Evolutionary conservation across 2,888 invertebrate genomes (phyloP), one percentile per base, ranked within the genome.

Genomic region (Dolichopus griseipennis): DNA sequence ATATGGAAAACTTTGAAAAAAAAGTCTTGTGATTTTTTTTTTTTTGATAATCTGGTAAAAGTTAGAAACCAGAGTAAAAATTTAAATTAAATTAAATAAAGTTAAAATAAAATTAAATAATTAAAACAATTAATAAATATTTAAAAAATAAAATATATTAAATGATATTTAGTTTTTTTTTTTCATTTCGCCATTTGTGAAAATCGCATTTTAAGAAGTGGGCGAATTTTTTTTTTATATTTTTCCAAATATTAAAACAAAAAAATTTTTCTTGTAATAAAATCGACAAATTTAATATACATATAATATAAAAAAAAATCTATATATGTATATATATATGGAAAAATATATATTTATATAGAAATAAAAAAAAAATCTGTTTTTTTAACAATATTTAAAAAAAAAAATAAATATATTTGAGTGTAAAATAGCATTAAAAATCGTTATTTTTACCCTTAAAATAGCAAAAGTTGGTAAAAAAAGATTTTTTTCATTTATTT

Each of bases 181-280:
- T 64, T 63, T 34, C 18, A n/a, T 64, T 27, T 27, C 27, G 63
- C 63, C 52, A 52, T 52, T n/a, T 52, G 52, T 52, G 52, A 52
- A 41, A 41, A 52, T 18, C n/a, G 12, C 52, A 15, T 18, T 52
- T n/a, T 18, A 52, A 52, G 6, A 52, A 52, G 52, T 52, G 52
- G 52, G 52, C 52, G 52, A 52, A 12, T 18, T 52, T 12, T 52
- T 41, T 15, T 27, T n/a, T n/a, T n/a, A n/a, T n/a, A n/a, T n/a
- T n/a, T n/a, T n/a, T n/a, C n/a, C n/a, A n/a, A 27, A 27, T 27
- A 27, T 27, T 27, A 27, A 37, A 34, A 34, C 5, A 9, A 34
- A 34, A 34, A 37, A 37, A 37, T 37, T 34, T 7, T 7, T 10
- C 12, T 37, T 37, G 12, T 10, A 37, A 37, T 37, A 10, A 37